Percentiles rank a stretch among this genome's conserved stretches.
Evolutionary conservation across 2,113 vertebrate genomes (phyloP).

Genomic region (Notothenia rossii): DNA sequence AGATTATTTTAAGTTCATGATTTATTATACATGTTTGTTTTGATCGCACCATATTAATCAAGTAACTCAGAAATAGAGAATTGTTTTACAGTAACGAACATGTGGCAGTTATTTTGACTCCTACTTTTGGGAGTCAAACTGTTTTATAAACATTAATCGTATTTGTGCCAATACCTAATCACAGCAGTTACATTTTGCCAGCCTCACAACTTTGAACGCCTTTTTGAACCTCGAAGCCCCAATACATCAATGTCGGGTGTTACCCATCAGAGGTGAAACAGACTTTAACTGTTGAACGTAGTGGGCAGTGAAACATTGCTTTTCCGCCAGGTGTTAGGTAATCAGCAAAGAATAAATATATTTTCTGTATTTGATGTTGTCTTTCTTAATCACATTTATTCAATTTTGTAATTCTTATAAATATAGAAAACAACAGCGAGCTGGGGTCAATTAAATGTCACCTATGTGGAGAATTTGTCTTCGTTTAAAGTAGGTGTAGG

Average conservation of each 20-base stretch:
- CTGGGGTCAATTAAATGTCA: not conserved
- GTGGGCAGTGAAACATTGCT: not conserved
- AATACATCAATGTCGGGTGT: not conserved
- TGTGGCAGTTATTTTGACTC: not conserved
- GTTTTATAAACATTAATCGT: not conserved
- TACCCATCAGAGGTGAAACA: constrained; percentile 1
- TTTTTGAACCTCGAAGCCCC: not conserved
- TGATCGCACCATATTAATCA: not conserved
- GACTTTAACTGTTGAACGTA: not conserved
- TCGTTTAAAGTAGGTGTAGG: not conserved
- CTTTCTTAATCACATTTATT: not conserved
- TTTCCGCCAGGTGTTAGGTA: not conserved
- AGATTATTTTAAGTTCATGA: no score
- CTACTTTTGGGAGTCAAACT: not conserved
- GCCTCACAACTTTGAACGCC: not conserved
- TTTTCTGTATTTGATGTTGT: not conserved
- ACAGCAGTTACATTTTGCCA: not conserved
- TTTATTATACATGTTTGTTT: not conserved
- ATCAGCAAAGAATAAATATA: not conserved
- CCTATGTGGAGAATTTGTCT: not conserved
- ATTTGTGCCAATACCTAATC: not conserved
- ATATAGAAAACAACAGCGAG: not conserved
- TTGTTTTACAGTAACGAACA: not conserved
- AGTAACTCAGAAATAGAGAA: not conserved
- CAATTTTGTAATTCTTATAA: not conserved